Percentiles rank a stretch among this genome's conserved stretches.
phyloP scores from a whole-genome alignment of 1,140 invertebrate species.

The Hetaerina americana region DNA sequence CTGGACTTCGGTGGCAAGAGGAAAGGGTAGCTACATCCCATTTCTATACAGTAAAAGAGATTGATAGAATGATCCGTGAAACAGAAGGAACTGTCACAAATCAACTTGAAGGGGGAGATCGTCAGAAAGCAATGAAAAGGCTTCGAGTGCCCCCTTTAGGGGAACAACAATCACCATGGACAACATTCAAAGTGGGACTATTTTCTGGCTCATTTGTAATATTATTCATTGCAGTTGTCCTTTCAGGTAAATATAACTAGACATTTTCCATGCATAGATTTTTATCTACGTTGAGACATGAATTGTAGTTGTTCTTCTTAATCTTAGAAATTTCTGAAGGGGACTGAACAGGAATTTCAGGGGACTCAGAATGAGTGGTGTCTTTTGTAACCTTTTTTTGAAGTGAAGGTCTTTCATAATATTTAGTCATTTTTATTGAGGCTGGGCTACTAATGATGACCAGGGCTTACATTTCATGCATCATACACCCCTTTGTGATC shows the following conservation, averaged over 20 bases:
- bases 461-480: no score
- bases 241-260: constrained; percentile 66
- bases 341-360: no score
- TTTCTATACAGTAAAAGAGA: constrained; percentile 95
- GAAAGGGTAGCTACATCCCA: constrained; percentile 86
- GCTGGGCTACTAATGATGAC: no score
- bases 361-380: no score
- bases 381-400: no score
- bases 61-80: constrained; percentile 90
- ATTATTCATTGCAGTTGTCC: constrained; percentile 66
- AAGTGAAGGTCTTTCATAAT: no score
- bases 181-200: constrained; percentile 89
- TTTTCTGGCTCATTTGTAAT: constrained; percentile 92
- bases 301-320: no score
- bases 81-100: constrained; percentile 85
- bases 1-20: constrained; percentile 75
- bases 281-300: no score
- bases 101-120: constrained; percentile 86
- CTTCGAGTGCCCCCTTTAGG: constrained; percentile 89
- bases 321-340: no score
- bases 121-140: constrained; percentile 95
- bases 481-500: no score
- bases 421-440: no score
- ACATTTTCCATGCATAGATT: no score
- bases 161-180: constrained; percentile 93